Evolutionary conservation across 2,113 vertebrate genomes (phyloP).

Genomic region (Cryptotis parvus): DNA sequence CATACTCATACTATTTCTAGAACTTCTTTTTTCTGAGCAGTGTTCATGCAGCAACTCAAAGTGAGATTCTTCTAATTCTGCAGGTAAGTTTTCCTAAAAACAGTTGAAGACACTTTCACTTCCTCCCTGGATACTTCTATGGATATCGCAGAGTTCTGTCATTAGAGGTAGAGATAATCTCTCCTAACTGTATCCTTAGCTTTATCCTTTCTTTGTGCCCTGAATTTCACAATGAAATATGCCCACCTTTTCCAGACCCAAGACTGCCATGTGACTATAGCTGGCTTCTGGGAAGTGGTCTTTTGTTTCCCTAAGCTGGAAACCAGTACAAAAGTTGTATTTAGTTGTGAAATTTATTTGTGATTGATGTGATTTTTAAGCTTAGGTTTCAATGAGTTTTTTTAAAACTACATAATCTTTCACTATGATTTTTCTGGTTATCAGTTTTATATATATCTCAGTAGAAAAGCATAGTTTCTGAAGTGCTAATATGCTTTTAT

Average conservation of each 20-base stretch:
- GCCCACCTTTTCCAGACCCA: neutral
- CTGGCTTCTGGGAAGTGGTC: neutral
- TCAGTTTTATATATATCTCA: neutral
- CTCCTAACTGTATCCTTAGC: neutral
- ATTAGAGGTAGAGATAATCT: neutral
- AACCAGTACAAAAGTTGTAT: neutral
- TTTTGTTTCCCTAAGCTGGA: neutral
- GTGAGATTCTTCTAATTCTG: no score
- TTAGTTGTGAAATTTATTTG: neutral
- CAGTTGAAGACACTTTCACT: neutral
- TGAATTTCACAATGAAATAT: neutral
- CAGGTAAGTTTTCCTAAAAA: neutral
- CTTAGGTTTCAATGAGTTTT: neutral
- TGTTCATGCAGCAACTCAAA: no score
- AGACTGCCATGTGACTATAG: neutral
- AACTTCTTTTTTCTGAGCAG: neutral
- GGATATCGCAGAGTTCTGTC: neutral
- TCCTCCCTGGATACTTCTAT: neutral
- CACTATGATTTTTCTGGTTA: constrained; percentile 21
- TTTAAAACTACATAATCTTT: no score
- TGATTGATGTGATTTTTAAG: neutral
- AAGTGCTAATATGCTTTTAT: neutral
- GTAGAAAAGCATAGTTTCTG: neutral
- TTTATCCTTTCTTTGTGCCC: neutral
- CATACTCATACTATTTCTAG: no score